Evolutionary conservation across 1,140 invertebrate genomes (phyloP).

Genomic region (Nephotettix cincticeps): DNA sequence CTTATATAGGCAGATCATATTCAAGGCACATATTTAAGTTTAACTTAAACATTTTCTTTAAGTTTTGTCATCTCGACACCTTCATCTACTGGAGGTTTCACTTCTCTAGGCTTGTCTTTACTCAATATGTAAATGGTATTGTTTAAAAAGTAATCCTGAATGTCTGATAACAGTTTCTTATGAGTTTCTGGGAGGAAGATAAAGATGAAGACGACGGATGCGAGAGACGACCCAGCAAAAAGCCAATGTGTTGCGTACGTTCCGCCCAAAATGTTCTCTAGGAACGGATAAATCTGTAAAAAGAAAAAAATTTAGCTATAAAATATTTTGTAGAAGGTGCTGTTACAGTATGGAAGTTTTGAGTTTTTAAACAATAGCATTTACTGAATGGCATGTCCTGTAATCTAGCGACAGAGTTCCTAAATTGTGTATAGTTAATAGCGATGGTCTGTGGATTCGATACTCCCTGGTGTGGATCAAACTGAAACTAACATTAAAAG

Average conservation of each 20-base stretch:
- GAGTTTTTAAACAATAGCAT: too few species aligned
- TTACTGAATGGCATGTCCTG: too few species aligned
- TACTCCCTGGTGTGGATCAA: too few species aligned
- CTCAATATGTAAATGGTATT: conserved; percentile 41
- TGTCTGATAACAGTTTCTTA: conserved; percentile 64
- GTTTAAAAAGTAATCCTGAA: conserved; percentile 59
- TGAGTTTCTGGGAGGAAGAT: conserved; percentile 71
- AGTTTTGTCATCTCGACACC: background rate
- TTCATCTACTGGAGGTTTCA: background rate
- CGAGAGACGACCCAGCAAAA: conserved; percentile 63
- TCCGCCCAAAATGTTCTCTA: conserved; percentile 50
- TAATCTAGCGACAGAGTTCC: too few species aligned
- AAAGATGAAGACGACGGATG: conserved; percentile 58
- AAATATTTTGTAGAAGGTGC: too few species aligned
- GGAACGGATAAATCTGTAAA: conserved; percentile 48
- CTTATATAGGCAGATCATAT: too few species aligned
- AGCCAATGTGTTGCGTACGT: conserved; percentile 64
- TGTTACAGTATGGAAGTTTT: too few species aligned
- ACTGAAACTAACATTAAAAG: too few species aligned
- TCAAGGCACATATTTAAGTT: background rate
- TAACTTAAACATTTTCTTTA: conserved; percentile 4
- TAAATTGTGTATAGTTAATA: too few species aligned
- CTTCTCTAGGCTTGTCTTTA: conserved; percentile 12
- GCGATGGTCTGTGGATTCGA: too few species aligned
- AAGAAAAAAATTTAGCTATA: too few species aligned